Evolutionary conservation across 2,888 invertebrate genomes (phyloP), one percentile per base, ranked within the genome.

Genomic region (Drosophila robusta): DNA sequence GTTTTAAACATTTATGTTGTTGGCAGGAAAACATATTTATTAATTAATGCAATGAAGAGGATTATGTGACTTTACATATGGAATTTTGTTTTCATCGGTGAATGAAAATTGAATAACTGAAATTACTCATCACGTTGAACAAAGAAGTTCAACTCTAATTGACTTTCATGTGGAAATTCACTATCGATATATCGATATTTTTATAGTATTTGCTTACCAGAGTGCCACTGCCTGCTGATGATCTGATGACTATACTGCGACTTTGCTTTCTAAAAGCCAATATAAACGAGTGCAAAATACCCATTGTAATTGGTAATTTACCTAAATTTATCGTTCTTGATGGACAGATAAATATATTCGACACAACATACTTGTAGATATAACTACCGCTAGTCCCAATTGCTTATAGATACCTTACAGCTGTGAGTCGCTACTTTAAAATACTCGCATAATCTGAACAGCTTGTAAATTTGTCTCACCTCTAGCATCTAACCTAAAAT

Each of bases 401-500:
- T 3, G 29, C 0, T 29, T 29, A 16, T 14, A 8, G 4, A 4
- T 24, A 39, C n/a, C 29, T 16, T 4, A 42, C 32, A 44, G 49
- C 32, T 66, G 36, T 47, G 9, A 32, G 0, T 2, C 4, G 66
- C 7, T 26, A 55, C 66, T 22, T 24, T 52, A 57, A 66, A 44
- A 39, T 75, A 75, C 49, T 57, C 36, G 26, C n/a, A 29, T 1
- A 1, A 8, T 14, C 0, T 14, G 0, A n/a, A 7, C 22, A 46
- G 29, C 14, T 4, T 22, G n/a, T 0, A 9, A 12, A 32, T 1
- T 11, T 0, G 1, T 47, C 29, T 41, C 75, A 61, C 11, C 56
- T 6, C 60, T 66, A 73, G 78, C 80, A 75, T 83, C 76, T 83
- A 83, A 83, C 84, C 87, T 87, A 78, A 69, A 83, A 83, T 83